Percentiles rank a stretch among this genome's conserved stretches.
Evolutionary conservation across 2,797 vertebrate genomes (phyloP).

Genomic region (Carcharodon carcharias): DNA sequence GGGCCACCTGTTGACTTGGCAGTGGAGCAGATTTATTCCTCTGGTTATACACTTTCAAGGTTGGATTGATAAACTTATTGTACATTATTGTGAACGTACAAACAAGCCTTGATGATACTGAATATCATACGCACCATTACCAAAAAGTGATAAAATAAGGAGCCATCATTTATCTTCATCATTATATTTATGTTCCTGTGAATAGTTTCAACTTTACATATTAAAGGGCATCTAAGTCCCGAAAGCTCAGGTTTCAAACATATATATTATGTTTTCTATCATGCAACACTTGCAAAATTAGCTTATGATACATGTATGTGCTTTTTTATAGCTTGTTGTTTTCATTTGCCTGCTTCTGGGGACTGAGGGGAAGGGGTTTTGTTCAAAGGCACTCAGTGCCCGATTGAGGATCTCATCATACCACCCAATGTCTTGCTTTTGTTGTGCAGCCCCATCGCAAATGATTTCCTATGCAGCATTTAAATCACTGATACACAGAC

Average conservation of each 20-base stretch:
- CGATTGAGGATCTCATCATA: no score
- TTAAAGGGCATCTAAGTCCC: not conserved
- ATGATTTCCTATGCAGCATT: not conserved
- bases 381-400: no score
- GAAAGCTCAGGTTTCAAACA: not conserved
- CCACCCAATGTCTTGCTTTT: not conserved
- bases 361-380: no score
- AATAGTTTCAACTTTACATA: not conserved
- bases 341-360: not conserved
- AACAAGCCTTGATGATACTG: not conserved
- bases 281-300: not conserved
- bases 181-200: not conserved
- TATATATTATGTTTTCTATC: not conserved
- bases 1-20: not conserved
- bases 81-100: not conserved
- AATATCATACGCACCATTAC: not conserved
- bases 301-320: not conserved
- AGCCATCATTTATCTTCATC: not conserved
- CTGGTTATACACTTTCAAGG: not conserved
- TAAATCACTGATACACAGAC: not conserved
- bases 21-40: not conserved
- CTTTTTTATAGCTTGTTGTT: not conserved
- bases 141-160: not conserved
- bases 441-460: not conserved
- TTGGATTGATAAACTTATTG: not conserved